These are phyloP conservation scores for Augiades crinisus DNA, from an alignment of 2,888 invertebrate genomes.

Conservation along the genomic window DNA sequence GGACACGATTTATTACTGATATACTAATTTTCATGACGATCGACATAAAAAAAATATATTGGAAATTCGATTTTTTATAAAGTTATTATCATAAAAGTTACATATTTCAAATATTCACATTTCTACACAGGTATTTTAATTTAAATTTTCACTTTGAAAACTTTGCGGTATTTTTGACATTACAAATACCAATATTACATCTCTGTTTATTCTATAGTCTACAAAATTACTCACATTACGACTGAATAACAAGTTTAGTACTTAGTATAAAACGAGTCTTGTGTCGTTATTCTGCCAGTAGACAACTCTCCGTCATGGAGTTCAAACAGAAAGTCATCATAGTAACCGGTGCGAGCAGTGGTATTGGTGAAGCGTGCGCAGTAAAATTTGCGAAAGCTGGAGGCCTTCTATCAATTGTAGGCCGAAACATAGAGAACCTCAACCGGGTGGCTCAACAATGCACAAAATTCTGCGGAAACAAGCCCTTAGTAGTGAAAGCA, in stretches of 20 bases:
- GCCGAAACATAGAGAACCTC: slow-evolving; percentile 55
- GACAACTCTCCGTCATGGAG: slow-evolving; percentile 49
- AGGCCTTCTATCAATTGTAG: slow-evolving; percentile 53
- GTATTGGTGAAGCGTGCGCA: slow-evolving; percentile 63
- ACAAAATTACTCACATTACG: background rate
- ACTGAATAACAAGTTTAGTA: background rate
- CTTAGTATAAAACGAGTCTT: background rate
- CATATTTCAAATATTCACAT: no score
- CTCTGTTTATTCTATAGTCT: no score
- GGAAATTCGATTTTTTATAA: no score
- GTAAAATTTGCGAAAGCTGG: slow-evolving; percentile 51
- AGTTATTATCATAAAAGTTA: no score
- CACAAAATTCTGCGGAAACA: slow-evolving; percentile 42
- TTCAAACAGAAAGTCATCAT: slow-evolving; percentile 62
- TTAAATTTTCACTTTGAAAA: no score
- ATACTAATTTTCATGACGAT: no score
- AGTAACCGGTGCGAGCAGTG: slow-evolving; percentile 66
- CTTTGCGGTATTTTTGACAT: no score
- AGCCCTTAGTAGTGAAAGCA: slow-evolving; percentile 51
- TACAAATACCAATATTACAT: no score
- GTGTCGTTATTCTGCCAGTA: background rate
- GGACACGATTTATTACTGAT: no score
- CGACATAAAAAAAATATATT: no score
- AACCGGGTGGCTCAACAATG: slow-evolving; percentile 48
- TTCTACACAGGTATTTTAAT: no score